Evolutionary conservation across 53 echinoderm and acorn worm genomes (phyloP), one percentile per base, ranked within the genome.

Genomic region (Apostichopus leukothele): DNA sequence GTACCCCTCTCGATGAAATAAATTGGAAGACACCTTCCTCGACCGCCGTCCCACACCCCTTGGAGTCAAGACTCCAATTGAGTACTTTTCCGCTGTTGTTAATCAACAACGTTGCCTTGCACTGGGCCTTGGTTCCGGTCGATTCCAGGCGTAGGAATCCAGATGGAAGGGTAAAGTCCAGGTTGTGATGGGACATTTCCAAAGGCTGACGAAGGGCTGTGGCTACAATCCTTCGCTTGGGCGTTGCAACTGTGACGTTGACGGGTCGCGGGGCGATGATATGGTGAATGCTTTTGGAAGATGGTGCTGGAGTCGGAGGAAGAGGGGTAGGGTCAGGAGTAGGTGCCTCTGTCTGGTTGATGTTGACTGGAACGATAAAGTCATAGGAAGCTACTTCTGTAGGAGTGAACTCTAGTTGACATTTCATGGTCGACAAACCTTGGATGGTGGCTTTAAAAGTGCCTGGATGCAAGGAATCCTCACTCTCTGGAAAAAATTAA

Each of bases 11-110:
- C 21, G 95, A 89, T 53, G 91, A 89, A 86, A 95, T 86, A 79
- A 97, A 97, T 60, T 96, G 89, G 89, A 97, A 97, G 77, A 97
- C 91, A n/a, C 98, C 98, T 78, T 97, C 98, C 22, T 96, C 98
- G 76, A 94, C 84, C 63, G 95, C 98, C 61, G 92, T 91, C 5
- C 94, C 95, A 71, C 91, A 94, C 23, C 80, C 77, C 25, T 91
- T 84, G 53, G 92, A 81, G 79, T 97, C 94, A 50, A 97, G 88
- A 61, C 88, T 77, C 98, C 98, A 97, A 16, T 89, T 73, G 52
- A 97, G 86, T 16, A 74, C 73, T 83, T 93, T 94, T 67, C 90
- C 73, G 73, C 98, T 95, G 93, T 97, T 97, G 86, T 97, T 97
- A 51, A 97, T 96, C 59, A 97, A 74, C 76, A 97, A 76, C 50